These are phyloP conservation scores for Luffia ferchaultella DNA, from an alignment of 2,888 invertebrate species.

Conservation along the genomic window DNA sequence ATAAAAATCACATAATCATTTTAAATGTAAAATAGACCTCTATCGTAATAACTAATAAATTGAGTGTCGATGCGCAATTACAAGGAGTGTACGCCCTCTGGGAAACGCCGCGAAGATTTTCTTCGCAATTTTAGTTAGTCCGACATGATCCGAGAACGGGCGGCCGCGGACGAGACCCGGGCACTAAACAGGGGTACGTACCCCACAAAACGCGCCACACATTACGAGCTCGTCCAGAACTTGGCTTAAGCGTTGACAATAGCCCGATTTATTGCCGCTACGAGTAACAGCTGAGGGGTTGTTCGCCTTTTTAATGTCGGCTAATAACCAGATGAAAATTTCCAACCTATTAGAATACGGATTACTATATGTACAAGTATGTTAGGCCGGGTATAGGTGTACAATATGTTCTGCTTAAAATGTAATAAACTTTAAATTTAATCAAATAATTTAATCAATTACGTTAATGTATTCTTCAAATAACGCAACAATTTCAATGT, in stretches of 20 bases:
- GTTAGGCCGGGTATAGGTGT: no score
- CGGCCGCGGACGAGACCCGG: slow-evolving; percentile 43
- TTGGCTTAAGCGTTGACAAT: slow-evolving; percentile 18
- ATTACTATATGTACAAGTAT: no score
- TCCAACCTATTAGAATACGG: no score
- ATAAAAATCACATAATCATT: no score
- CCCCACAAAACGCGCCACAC: slow-evolving; percentile 11
- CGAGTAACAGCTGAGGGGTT: slow-evolving; percentile 15
- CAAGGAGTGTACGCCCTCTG: slow-evolving; percentile 25
- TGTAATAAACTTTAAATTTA: no score
- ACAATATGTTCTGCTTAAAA: no score
- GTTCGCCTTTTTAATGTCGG: no score
- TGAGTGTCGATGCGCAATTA: slow-evolving; percentile 51
- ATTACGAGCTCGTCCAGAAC: slow-evolving; percentile 4
- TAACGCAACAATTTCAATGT: no score
- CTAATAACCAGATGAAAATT: no score
- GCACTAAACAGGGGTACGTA: slow-evolving; percentile 32
- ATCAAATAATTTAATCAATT: no score
- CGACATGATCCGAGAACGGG: slow-evolving; percentile 44
- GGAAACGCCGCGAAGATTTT: slow-evolving; percentile 39
- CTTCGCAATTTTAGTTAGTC: slow-evolving; percentile 58
- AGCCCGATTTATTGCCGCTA: slow-evolving; percentile 20
- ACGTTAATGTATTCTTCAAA: no score
- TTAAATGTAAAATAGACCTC: no score
- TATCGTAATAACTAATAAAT: slow-evolving; percentile 34